Conservation (phyloP, 2,888 invertebrate genomes). For the Cephus rjabovi region DNA sequence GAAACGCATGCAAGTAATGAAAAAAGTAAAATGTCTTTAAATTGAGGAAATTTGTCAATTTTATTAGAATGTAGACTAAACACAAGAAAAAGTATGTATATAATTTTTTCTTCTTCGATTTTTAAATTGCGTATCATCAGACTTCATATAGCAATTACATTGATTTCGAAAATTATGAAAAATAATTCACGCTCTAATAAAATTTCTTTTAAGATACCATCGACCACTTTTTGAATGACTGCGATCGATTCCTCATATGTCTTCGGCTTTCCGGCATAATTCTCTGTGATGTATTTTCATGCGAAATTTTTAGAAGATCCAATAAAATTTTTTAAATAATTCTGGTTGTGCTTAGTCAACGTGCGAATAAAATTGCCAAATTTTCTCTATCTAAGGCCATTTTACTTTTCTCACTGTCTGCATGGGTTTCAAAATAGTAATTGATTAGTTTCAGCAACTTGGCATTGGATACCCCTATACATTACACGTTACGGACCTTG, state of each 20-base stretch:
- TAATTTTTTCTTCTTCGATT: background rate
- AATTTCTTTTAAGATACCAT: background rate
- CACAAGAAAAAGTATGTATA: background rate
- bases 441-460: too few species aligned
- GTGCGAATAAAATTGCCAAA: background rate
- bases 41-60: background rate
- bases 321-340: background rate
- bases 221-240: background rate
- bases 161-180: background rate
- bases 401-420: background rate
- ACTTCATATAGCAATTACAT: background rate
- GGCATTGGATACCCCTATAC: too few species aligned
- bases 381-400: background rate
- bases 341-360: background rate
- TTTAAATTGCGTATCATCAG: background rate
- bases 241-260: background rate
- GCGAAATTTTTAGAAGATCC: background rate
- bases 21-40: too few species aligned
- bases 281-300: background rate
- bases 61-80: background rate
- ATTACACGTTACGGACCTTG: too few species aligned
- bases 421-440: too few species aligned
- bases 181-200: background rate
- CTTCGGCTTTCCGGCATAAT: background rate
- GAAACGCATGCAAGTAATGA: too few species aligned